These are phyloP conservation scores for Indri indri DNA, from an alignment of 2,113 vertebrate species.

Conservation along the genomic window DNA sequence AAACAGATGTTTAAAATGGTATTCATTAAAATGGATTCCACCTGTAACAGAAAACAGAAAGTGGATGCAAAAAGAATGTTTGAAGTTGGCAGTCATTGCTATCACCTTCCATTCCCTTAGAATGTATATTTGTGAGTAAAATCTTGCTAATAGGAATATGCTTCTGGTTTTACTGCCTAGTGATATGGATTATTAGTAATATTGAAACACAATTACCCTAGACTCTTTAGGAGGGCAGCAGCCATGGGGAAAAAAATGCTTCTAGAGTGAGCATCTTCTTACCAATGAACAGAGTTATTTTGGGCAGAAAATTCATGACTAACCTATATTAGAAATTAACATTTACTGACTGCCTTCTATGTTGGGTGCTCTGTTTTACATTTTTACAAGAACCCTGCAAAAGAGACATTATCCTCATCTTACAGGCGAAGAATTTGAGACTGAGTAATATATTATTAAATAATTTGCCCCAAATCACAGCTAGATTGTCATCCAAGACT, in stretches of 20 bases:
- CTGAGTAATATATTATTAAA: background rate
- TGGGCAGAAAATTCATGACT: slow-evolving; percentile 19
- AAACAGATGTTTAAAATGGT: slow-evolving; percentile 75
- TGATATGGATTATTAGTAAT: background rate
- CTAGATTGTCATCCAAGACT: background rate
- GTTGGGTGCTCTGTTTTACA: background rate
- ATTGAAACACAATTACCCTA: background rate
- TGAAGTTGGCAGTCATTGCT: slow-evolving; percentile 13
- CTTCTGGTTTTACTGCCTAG: slow-evolving; percentile 51
- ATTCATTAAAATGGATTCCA: slow-evolving; percentile 75
- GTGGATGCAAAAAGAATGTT: slow-evolving; percentile 55
- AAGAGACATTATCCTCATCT: background rate
- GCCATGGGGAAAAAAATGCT: background rate
- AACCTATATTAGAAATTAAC: background rate
- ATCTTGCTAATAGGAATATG: slow-evolving; percentile 32
- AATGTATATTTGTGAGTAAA: slow-evolving; percentile 51
- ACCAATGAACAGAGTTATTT: slow-evolving; percentile 24
- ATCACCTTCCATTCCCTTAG: slow-evolving; percentile 21
- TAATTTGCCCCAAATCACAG: background rate
- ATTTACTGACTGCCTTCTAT: background rate
- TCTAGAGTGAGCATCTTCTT: background rate
- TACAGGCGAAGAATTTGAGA: background rate
- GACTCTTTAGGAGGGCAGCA: background rate
- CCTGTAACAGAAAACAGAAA: slow-evolving; percentile 77
- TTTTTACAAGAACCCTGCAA: background rate